Evolutionary conservation across 2,113 vertebrate species (phyloP).

Genomic region (Catharus fuscescens): DNA sequence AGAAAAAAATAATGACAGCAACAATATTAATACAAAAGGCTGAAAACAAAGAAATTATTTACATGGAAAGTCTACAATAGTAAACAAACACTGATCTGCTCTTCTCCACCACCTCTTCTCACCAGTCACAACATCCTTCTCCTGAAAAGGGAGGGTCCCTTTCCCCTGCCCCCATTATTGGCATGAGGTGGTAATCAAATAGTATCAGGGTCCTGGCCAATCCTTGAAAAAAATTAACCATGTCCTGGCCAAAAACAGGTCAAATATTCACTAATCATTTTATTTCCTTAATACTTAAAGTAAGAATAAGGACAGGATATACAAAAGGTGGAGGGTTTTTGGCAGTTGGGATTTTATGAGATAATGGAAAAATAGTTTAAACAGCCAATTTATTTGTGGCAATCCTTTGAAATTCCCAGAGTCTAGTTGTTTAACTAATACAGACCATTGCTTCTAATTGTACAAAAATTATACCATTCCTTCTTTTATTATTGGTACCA

Average conservation of each 20-base stretch:
- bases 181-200: neutral
- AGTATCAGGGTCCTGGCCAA: neutral
- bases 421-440: neutral
- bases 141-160: fast-evolving
- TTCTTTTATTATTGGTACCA: neutral
- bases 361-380: neutral
- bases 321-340: neutral
- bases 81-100: neutral
- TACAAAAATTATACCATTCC: neutral
- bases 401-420: neutral
- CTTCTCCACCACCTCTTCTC: neutral
- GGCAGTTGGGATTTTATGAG: neutral
- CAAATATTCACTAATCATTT: neutral
- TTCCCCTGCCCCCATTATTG: neutral
- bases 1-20: neutral
- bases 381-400: neutral
- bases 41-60: neutral
- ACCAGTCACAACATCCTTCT: neutral
- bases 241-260: neutral
- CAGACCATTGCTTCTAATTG: neutral
- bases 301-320: neutral
- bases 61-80: neutral
- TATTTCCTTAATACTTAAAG: neutral
- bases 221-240: neutral
- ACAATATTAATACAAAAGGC: neutral